Conservation (phyloP, 2,888 invertebrate species). For the Ligdia adustata region DNA sequence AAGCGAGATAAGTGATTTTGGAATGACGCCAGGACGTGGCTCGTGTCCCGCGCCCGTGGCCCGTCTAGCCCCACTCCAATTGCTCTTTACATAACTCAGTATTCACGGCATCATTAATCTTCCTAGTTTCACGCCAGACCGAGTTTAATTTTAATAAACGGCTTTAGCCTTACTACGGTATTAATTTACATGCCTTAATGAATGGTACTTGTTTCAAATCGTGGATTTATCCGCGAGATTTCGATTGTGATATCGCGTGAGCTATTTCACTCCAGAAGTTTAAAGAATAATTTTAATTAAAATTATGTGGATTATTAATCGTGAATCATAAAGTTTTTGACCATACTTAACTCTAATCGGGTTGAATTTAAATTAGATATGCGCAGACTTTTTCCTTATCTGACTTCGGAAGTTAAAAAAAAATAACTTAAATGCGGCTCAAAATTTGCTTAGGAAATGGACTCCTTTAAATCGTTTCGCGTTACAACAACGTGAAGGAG, state of each 20-base stretch:
- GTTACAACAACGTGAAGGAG: background rate
- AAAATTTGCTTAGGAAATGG: conserved; percentile 19
- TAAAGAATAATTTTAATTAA: conserved; percentile 30
- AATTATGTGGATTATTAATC: conserved; percentile 30
- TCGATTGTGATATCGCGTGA: conserved; percentile 46
- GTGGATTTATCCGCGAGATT: conserved; percentile 52
- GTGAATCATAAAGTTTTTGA: conserved; percentile 32
- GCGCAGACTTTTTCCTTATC: conserved; percentile 33
- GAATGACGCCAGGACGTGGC: conserved; percentile 76
- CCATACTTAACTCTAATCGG: conserved; percentile 27
- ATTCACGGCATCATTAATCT: conserved; percentile 82
- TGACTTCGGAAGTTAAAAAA: conserved; percentile 21
- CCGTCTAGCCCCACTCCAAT: conserved; percentile 74
- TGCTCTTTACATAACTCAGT: conserved; percentile 82
- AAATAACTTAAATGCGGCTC: conserved; percentile 25
- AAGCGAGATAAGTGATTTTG: conserved; percentile 79
- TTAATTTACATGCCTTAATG: conserved; percentile 74
- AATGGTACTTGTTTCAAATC: conserved; percentile 59
- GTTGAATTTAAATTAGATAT: conserved; percentile 36
- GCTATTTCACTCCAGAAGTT: conserved; percentile 23
- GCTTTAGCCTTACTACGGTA: conserved; percentile 69
- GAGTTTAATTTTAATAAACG: conserved; percentile 83
- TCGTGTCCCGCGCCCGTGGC: conserved; percentile 16
- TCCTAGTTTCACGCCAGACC: conserved; percentile 79
- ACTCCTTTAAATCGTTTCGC: background rate